Conservation (phyloP, 2,797 vertebrate species). For the Crocodylus rhombifer region DNA sequence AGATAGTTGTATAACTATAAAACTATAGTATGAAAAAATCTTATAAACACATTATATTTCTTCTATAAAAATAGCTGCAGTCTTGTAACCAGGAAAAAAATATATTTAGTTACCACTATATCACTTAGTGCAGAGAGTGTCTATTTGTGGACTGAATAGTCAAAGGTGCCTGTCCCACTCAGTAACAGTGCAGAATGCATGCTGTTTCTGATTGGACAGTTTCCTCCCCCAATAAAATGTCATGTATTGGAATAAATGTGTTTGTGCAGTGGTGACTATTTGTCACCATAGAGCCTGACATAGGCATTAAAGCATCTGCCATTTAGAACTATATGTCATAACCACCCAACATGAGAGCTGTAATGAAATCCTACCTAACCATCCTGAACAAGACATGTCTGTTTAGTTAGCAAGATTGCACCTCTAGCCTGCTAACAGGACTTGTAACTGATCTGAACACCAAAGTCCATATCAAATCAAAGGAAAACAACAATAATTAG, state of each 20-base stretch:
- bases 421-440: constrained; percentile 63
- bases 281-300: constrained; percentile 81
- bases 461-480: constrained; percentile 69
- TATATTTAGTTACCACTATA: neutral
- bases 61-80: neutral
- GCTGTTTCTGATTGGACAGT: constrained; percentile 44
- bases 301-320: constrained; percentile 77
- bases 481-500: constrained; percentile 74
- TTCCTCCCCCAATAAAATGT: constrained; percentile 45
- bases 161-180: constrained; percentile 38
- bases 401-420: constrained; percentile 79
- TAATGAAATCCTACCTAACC: constrained; percentile 76
- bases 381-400: constrained; percentile 77
- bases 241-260: constrained; percentile 78
- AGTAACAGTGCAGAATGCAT: neutral
- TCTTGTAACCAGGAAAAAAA: constrained; percentile 12
- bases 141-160: neutral
- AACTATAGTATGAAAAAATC: neutral
- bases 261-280: constrained; percentile 86
- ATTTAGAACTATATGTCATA: constrained; percentile 80
- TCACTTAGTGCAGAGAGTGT: constrained; percentile 16
- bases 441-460: constrained; percentile 74
- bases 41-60: neutral
- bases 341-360: constrained; percentile 79
- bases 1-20: neutral